Conservation (phyloP, 2,888 invertebrate species). For the Drosophila multiciliata region DNA sequence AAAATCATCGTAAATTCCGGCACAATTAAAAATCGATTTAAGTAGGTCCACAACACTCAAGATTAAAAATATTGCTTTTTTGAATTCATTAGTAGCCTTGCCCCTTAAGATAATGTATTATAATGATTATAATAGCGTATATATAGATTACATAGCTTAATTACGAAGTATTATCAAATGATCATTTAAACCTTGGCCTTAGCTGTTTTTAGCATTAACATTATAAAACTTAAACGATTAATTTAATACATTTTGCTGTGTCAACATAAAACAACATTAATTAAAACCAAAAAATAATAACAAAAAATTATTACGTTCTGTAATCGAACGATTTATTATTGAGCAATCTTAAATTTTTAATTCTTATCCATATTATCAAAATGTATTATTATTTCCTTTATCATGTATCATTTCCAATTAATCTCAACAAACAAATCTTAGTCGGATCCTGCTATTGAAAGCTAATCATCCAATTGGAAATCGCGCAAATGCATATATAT, state of each 20-base stretch:
- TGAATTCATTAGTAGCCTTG: constrained; percentile 24
- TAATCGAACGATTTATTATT: neutral
- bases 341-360: neutral
- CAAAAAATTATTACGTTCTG: accelerated
- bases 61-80: constrained; percentile 22
- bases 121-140: neutral
- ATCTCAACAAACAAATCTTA: neutral
- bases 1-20: constrained; percentile 15
- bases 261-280: neutral
- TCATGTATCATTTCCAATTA: neutral
- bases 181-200: neutral
- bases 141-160: neutral
- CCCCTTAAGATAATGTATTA: constrained; percentile 34
- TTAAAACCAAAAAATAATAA: neutral
- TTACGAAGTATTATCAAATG: neutral
- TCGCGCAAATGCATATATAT: neutral
- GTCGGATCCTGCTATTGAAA: constrained; percentile 4
- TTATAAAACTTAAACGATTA: neutral
- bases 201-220: neutral
- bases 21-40: constrained; percentile 42
- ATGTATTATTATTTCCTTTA: neutral
- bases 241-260: neutral
- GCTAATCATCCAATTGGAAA: constrained; percentile 34
- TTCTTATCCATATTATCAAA: neutral
- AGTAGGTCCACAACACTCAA: constrained; percentile 21